These are phyloP conservation scores for Montipora capitata DNA, from an alignment of 92 coral and sea anemone species.

Conservation along the genomic window DNA sequence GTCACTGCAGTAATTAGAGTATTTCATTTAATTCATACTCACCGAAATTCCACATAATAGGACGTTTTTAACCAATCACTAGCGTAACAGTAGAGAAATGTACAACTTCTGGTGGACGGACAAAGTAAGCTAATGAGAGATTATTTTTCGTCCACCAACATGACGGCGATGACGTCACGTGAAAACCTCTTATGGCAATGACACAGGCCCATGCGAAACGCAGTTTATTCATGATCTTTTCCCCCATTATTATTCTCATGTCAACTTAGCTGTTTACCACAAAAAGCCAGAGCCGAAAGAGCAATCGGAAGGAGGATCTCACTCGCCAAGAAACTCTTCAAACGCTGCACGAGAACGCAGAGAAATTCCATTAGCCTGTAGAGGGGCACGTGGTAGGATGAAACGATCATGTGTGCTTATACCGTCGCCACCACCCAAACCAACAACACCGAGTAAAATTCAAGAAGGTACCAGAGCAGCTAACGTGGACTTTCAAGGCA, in stretches of 20 bases:
- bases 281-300: conserved; percentile 25
- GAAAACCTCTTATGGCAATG: too few relatives aligned
- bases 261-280: conserved; percentile 47
- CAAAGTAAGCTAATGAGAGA: too few relatives aligned
- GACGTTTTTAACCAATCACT: too few relatives aligned
- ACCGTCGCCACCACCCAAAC: conserved; percentile 95
- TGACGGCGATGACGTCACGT: too few relatives aligned
- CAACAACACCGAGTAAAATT: conserved; percentile 68
- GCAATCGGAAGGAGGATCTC: neutral
- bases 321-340: conserved; percentile 24
- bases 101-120: too few relatives aligned
- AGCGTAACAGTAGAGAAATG: too few relatives aligned
- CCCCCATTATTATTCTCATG: neutral
- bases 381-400: conserved; percentile 72
- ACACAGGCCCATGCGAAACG: neutral
- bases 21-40: too few relatives aligned
- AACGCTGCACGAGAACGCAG: conserved; percentile 72
- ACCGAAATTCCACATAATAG: too few relatives aligned
- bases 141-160: too few relatives aligned
- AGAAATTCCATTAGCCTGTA: conserved; percentile 70
- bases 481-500: conserved; percentile 88
- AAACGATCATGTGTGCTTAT: conserved; percentile 95
- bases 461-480: conserved; percentile 68
- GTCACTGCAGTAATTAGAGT: too few relatives aligned
- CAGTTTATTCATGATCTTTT: neutral